Evolutionary conservation across 2,113 vertebrate genomes (phyloP), one percentile per base, ranked within the genome.

Genomic region (Tenrec ecaudatus): DNA sequence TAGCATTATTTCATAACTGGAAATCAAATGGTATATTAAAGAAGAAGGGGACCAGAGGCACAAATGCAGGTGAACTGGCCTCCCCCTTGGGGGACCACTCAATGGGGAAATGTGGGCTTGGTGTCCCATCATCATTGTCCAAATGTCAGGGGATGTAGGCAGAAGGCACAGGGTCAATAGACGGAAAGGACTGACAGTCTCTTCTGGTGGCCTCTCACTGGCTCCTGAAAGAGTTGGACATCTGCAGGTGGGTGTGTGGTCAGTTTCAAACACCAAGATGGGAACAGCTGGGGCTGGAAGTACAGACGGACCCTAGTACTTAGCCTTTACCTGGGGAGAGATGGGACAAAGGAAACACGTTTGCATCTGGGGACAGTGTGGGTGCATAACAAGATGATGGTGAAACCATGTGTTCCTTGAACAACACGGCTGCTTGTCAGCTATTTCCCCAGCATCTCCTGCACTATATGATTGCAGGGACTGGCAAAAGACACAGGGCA

Each of bases 1-100:
- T 97, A 98, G 97, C 95, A 94, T 98, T 97, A 98, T 98, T 98
- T 98, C 98, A 98, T 98, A 98, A 98, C 98, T 97, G 97, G 97
- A 98, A 98, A 98, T 98, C 98, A 98, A 98, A 97, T 98, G 97
- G 97, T 98, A 97, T 98, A 98, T 98, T 97, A 98, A 98, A 98
- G 96, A 97, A 96, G 66, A 23, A 96, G 66, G 8, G 31, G 31
- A 22, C 16, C 60, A 6, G 22, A 68, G 29, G 16, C 29, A 68
- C 66, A 68, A 29, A 68, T 31, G 66, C 66, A 31, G 66, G 8
- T 68, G 66, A 29, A 11, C 12, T 68, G 66, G 66, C 29, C 11
- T 31, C 29, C 29, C 11, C 12, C 12, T 14, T 68, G 29, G 12
- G 66, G 11, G 66, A 27, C 27, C 66, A 68, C 29, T 68, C 66